Evolutionary conservation across 2,888 invertebrate genomes (phyloP).

Genomic region (Cantharis flavilabris): DNA sequence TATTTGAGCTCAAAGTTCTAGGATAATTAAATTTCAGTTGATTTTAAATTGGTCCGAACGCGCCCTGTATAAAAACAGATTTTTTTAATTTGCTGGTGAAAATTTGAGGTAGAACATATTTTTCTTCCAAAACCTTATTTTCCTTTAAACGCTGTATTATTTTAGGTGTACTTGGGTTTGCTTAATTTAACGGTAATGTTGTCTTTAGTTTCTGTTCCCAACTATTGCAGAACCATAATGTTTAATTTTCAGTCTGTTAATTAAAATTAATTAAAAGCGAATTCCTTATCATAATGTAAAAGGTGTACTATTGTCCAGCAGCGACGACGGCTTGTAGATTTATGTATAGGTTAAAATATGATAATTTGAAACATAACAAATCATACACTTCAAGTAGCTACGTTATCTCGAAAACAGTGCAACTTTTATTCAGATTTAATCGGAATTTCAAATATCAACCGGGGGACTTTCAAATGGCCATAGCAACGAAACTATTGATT

Average conservation of each 20-base stretch:
- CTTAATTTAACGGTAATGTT: neutral
- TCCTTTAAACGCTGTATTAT: neutral
- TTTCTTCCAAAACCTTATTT: neutral
- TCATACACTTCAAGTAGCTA: neutral
- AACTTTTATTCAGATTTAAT: too few relatives aligned
- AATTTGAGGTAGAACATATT: neutral
- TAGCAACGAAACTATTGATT: too few relatives aligned
- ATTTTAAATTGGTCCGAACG: neutral
- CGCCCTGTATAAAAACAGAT: neutral
- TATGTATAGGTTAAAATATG: neutral
- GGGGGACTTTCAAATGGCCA: too few relatives aligned
- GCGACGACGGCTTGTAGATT: neutral
- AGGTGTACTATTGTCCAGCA: neutral
- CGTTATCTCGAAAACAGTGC: too few relatives aligned
- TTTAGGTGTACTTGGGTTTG: neutral
- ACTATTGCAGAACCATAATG: neutral
- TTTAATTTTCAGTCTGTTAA: neutral
- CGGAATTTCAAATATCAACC: too few relatives aligned
- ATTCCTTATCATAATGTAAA: neutral
- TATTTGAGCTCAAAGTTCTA: too few relatives aligned
- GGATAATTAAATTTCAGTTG: neutral
- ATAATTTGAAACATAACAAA: neutral
- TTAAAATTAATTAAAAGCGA: neutral
- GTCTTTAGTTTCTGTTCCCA: neutral
- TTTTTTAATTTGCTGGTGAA: neutral